Conservation (phyloP, 2,113 vertebrate genomes). For the Pygoscelis antarcticus region DNA sequence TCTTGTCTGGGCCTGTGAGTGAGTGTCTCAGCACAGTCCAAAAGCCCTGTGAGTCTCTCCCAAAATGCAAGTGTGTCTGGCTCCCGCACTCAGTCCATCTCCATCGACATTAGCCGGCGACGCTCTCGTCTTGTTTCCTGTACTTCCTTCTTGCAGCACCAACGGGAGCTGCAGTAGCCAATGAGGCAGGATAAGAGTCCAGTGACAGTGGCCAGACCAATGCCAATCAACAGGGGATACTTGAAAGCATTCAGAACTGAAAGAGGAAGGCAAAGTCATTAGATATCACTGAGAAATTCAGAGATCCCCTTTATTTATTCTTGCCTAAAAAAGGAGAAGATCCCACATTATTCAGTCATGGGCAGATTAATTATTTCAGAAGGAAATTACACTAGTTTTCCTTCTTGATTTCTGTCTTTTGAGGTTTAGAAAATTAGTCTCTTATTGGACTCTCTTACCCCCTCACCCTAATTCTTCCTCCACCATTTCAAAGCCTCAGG, state of each 20-base stretch:
- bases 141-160: conserved; percentile 87
- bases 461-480: neutral
- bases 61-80: neutral
- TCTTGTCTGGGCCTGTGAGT: conserved; percentile 24
- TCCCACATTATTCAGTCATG: neutral
- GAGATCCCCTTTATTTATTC: neutral
- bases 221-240: conserved; percentile 90
- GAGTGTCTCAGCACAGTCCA: conserved; percentile 24
- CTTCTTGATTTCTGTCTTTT: neutral
- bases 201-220: conserved; percentile 81
- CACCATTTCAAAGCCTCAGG: neutral
- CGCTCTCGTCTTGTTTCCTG: conserved; percentile 82
- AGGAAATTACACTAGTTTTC: neutral
- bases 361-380: neutral
- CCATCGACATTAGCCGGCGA: conserved; percentile 90
- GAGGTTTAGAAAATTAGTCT: neutral
- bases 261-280: neutral
- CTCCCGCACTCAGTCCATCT: conserved; percentile 85
- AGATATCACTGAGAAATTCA: neutral
- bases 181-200: conserved; percentile 92
- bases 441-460: neutral
- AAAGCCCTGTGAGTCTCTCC: conserved; percentile 24
- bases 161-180: conserved; percentile 88
- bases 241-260: conserved; percentile 92
- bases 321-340: neutral